Percentiles rank a stretch among this genome's conserved stretches.
Conservation (phyloP, 2,797 vertebrate species). For the Discoglossus pictus region DNA sequence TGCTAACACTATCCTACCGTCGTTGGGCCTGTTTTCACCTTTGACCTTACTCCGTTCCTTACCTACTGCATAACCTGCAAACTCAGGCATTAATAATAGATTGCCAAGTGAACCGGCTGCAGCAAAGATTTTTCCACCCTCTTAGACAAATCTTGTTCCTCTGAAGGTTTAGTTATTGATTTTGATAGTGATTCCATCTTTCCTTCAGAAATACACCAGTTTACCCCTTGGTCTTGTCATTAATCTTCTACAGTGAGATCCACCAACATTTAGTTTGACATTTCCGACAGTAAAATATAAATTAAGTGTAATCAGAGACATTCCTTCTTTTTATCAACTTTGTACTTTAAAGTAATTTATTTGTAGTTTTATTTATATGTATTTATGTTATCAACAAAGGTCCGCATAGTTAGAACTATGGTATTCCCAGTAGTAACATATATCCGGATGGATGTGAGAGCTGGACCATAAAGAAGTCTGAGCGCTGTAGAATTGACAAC, state of each 20-base stretch:
- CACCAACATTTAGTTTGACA: too few relatives aligned
- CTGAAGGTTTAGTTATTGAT: slow-evolving; percentile 61
- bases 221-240: background rate
- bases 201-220: slow-evolving; percentile 21
- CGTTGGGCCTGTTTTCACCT: background rate
- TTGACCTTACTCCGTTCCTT: slow-evolving; percentile 44
- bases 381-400: too few relatives aligned
- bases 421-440: too few relatives aligned
- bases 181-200: slow-evolving; percentile 60
- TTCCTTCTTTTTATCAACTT: too few relatives aligned
- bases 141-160: slow-evolving; percentile 53
- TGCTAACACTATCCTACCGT: background rate
- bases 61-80: slow-evolving; percentile 49
- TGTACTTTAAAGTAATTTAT: too few relatives aligned
- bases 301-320: too few relatives aligned
- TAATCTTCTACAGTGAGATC: background rate
- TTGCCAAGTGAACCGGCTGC: slow-evolving; percentile 56
- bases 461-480: too few relatives aligned
- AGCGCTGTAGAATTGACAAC: too few relatives aligned
- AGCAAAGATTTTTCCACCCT: slow-evolving; percentile 58
- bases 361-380: too few relatives aligned
- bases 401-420: too few relatives aligned
- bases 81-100: slow-evolving; percentile 58
- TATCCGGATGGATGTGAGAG: too few relatives aligned
- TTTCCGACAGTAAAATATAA: too few relatives aligned